A percentile compares a stretch with the other conserved stretches of the same genome.
Evolutionary conservation across 2,113 vertebrate species (phyloP).

Genomic region (Colinus virginianus): DNA sequence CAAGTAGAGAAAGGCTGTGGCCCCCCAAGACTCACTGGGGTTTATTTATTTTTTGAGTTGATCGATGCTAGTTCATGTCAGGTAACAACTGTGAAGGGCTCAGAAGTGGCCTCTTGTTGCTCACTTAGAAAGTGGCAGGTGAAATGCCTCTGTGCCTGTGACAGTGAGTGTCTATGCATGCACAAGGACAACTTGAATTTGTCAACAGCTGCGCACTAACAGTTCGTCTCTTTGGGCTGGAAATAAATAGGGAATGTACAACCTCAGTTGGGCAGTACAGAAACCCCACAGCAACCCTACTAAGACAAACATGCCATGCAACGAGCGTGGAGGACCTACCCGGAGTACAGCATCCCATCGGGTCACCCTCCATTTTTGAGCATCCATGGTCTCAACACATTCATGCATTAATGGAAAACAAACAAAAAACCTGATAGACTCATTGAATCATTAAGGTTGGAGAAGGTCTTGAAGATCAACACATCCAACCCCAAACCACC

Average conservation of each 20-base stretch:
- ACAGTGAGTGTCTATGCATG: neutral
- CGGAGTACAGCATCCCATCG: accelerated
- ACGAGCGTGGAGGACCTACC: neutral
- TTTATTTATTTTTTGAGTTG: neutral
- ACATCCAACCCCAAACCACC: no score
- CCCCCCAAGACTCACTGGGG: neutral
- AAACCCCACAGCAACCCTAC: accelerated
- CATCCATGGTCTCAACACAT: neutral
- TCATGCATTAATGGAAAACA: neutral
- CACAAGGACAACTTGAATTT: neutral
- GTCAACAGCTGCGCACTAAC: neutral
- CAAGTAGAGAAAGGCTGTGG: neutral
- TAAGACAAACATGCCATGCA: neutral
- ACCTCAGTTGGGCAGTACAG: accelerated
- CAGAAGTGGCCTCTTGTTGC: neutral
- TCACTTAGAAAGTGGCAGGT: neutral
- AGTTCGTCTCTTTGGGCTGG: accelerated
- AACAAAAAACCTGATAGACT: no score
- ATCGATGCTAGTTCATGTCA: neutral
- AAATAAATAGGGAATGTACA: accelerated
- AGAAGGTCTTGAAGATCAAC: no score
- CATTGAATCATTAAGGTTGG: no score
- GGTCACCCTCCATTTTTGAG: neutral
- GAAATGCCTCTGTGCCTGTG: neutral
- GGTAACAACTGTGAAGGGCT: neutral